phyloP scores from a whole-genome alignment of 2,888 invertebrate species.

The Gandaritis pyraliata region DNA sequence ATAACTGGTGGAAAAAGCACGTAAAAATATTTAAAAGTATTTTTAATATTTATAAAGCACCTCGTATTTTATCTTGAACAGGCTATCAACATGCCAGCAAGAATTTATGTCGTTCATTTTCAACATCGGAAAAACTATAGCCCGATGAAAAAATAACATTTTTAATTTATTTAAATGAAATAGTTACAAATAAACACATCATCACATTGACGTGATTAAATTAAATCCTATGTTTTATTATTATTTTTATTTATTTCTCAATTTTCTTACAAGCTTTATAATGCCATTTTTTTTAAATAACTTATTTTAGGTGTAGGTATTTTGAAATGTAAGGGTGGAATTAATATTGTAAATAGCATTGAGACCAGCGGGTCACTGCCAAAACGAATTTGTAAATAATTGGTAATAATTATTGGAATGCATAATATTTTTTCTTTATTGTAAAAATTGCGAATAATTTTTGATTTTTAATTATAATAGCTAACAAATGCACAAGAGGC shows the following conservation, averaged over 20 bases:
- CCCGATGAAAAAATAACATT: constrained; percentile 21
- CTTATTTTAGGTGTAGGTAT: constrained; percentile 56
- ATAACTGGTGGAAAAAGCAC: not conserved
- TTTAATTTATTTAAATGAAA: constrained; percentile 29
- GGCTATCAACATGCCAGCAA: constrained; percentile 23
- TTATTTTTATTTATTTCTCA: constrained; percentile 36
- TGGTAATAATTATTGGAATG: constrained; percentile 31
- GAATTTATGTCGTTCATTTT: constrained; percentile 18
- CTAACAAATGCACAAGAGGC: too few relatives aligned
- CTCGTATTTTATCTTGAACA: constrained; percentile 15
- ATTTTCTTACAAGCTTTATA: constrained; percentile 48
- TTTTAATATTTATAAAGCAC: constrained; percentile 16
- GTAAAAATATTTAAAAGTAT: constrained; percentile 3
- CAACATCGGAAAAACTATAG: constrained; percentile 18
- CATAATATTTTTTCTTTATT: constrained; percentile 26
- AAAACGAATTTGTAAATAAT: constrained; percentile 57
- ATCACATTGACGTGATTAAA: constrained; percentile 38
- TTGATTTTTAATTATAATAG: not conserved
- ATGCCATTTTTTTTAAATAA: constrained; percentile 52
- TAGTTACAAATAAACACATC: constrained; percentile 25
- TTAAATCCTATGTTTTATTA: constrained; percentile 26
- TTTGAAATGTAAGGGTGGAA: constrained; percentile 36
- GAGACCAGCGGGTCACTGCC: constrained; percentile 79
- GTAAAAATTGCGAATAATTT: not conserved
- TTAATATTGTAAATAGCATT: constrained; percentile 41